Evolutionary conservation across 2,113 vertebrate species (phyloP).

Genomic region (Vombatus ursinus): DNA sequence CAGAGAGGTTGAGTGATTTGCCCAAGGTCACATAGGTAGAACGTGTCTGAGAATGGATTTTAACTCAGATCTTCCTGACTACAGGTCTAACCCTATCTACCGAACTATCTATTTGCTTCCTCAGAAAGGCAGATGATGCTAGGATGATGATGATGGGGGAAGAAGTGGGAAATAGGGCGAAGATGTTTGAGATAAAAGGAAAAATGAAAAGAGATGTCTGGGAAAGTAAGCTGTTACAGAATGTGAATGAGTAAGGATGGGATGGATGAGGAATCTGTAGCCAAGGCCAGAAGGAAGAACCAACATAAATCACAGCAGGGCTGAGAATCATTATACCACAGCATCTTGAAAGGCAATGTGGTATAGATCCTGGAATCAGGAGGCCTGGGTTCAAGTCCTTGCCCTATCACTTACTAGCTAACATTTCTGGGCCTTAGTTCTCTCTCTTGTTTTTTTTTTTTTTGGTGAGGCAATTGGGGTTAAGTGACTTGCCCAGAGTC

Average conservation of each 20-base stretch:
- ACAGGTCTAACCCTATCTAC: not conserved
- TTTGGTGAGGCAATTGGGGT: no score
- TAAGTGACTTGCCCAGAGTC: no score
- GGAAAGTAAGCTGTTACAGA: not conserved
- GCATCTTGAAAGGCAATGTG: not conserved
- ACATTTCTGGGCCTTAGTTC: not conserved
- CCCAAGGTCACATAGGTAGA: not conserved
- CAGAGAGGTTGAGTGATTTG: not conserved
- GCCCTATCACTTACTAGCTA: not conserved
- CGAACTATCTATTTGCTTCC: not conserved
- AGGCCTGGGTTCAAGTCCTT: not conserved
- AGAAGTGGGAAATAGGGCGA: no score
- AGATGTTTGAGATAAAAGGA: not conserved
- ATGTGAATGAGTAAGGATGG: not conserved
- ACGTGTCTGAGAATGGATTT: not conserved
- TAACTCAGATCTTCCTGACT: not conserved
- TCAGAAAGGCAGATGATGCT: not conserved
- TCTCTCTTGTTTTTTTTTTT: no score
- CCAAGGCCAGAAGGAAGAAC: not conserved
- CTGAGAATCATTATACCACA: not conserved
- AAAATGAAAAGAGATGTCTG: not conserved
- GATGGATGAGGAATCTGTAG: no score
- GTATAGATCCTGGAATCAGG: not conserved
- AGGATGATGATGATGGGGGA: not conserved
- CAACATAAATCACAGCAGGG: not conserved